Conservation (phyloP, 1,140 invertebrate species). For the Rhyacophila brunnea region DNA sequence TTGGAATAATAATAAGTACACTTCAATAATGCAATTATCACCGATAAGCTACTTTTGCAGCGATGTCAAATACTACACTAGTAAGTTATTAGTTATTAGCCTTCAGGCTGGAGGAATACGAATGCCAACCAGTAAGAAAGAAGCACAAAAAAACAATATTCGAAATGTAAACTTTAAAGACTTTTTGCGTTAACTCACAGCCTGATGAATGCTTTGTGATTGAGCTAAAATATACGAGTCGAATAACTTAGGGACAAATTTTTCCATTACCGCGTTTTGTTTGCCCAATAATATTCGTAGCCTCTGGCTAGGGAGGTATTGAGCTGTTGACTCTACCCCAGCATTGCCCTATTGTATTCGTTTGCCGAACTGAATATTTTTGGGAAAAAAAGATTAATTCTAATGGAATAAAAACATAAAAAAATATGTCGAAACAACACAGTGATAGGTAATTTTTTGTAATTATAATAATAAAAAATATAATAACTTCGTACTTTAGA, state of each 20-base stretch:
- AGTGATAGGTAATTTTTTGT: too few relatives aligned
- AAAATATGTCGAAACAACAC: too few relatives aligned
- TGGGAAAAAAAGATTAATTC: too few relatives aligned
- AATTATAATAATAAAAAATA: too few relatives aligned
- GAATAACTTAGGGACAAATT: conserved; percentile 25
- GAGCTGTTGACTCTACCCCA: conserved; percentile 21
- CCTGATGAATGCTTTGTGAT: conserved; percentile 17
- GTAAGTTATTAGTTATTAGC: too few relatives aligned
- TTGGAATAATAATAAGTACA: too few relatives aligned
- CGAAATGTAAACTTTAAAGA: neutral
- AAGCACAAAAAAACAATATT: neutral
- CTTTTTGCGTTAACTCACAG: neutral
- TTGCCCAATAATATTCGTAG: conserved; percentile 26
- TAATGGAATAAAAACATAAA: too few relatives aligned
- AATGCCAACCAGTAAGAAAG: neutral
- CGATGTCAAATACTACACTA: too few relatives aligned
- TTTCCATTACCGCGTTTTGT: conserved; percentile 29
- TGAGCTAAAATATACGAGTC: conserved; percentile 8
- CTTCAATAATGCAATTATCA: too few relatives aligned
- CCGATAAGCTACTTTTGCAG: too few relatives aligned
- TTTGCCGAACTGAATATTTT: conserved; percentile 27
- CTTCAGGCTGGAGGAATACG: neutral
- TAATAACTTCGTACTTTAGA: too few relatives aligned
- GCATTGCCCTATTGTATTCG: conserved; percentile 8
- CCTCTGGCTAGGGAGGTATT: neutral